phyloP scores from a whole-genome alignment of 53 echinoderm and acorn worm species.

The Crossaster papposus region DNA sequence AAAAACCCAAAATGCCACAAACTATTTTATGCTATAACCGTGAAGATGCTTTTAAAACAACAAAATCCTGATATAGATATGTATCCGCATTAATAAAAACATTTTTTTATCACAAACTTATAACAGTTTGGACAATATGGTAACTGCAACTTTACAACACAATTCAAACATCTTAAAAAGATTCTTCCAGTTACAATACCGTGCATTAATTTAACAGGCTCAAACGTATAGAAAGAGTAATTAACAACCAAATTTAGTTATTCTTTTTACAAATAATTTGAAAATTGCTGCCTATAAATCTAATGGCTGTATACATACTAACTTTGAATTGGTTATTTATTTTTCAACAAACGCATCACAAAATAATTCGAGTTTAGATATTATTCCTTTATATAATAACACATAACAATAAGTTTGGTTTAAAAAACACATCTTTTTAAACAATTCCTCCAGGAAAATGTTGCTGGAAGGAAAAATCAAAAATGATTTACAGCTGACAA shows the following conservation, averaged over 20 bases:
- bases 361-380: not conserved
- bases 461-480: too few species aligned
- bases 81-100: slow-evolving; percentile 40
- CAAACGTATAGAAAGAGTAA: not conserved
- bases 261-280: not conserved
- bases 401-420: too few species aligned
- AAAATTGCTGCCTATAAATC: not conserved
- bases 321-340: not conserved
- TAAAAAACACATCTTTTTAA: too few species aligned
- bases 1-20: not conserved
- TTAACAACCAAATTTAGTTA: not conserved
- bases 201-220: not conserved
- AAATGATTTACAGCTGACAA: too few species aligned
- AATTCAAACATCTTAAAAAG: slow-evolving; percentile 29
- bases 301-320: not conserved
- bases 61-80: not conserved
- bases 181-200: not conserved
- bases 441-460: too few species aligned
- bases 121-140: slow-evolving; percentile 3
- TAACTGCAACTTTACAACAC: slow-evolving; percentile 29
- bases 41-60: not conserved
- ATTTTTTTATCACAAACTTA: slow-evolving; percentile 9
- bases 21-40: not conserved
- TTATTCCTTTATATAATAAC: not conserved
- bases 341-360: not conserved